Evolutionary conservation across 2,797 vertebrate genomes (phyloP), one percentile per base, ranked within the genome.

Genomic region (Chanos chanos): DNA sequence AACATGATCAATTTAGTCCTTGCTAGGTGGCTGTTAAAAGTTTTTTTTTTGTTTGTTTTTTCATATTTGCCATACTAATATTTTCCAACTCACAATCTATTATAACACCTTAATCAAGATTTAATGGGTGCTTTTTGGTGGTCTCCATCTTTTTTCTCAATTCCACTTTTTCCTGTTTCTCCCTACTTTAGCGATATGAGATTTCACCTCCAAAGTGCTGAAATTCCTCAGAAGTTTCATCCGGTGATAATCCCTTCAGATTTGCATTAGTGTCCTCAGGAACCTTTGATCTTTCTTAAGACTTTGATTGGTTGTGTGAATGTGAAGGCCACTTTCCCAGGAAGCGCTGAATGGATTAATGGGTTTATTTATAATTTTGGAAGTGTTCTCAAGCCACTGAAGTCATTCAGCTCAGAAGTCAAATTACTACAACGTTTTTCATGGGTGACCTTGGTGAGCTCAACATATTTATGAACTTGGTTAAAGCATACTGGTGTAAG

Each of bases 271-370:
- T 87, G 85, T 88, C 83, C 75, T 79, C 74, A 80, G 70, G 74
- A 80, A 85, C 79, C 85, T 89, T 88, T 91, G 86, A 90, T 89
- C 87, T 86, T 53, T 72, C 71, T 75, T 68, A 77, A 86, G 84
- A 82, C 82, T 77, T 71, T 86, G 83, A 85, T 88, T 89, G 86
- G 79, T 75, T 78, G 81, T 83, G 72, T 81, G 81, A 84, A 83
- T 52, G 57, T 21, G 76, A 41, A 74, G 67, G 73, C 63, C 70
- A 78, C 81, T 85, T 87, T 88, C 84, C 81, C 84, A 87, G 83
- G 75, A 65, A 77, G 76, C 78, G 71, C 67, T 74, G 66, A 59
- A 65, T 69, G 76, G 79, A 78, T 76, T 79, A 75, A 74, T 75
- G 57, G 59, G 61, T 77, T 71, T 77, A 80, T 77, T 85, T 85